Base-by-base conservation (phyloP, 2,888 invertebrate species). In the Monoplex corrugatus region DNA sequence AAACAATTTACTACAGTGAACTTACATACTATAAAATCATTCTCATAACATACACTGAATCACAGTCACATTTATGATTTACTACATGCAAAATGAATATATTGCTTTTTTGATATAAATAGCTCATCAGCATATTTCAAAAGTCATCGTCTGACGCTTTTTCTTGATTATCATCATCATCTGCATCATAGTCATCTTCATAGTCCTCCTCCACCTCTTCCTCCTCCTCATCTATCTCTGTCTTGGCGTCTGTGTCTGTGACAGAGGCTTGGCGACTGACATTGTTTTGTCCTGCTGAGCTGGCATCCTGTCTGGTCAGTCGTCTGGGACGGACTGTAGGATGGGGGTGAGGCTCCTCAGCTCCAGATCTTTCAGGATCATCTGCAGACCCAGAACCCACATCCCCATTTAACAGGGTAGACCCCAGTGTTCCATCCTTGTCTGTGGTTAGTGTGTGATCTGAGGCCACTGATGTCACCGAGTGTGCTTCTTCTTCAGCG, bases 111-210 rank as follows among this genome's bases (percentile, higher is more conserved):
- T 23, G 57, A 23, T 28, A 57, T 28, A 2, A 57, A 2, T 28
- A 2, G 3, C 8, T 68, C 68, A 68, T 50, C 50, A 50, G 10
- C 50, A 50, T 16, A 50, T 80, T 38, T 86, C 88, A 92, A 87
- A 92, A 92, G 57, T 92, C 91, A 89, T 92, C 92, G 85, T 92
- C 91, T 38, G 92, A 92, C 16, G 89, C 89, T 86, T 89, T 80
- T 43, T 90, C 90, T 35, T 89, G 88, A 28, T 83, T 88, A 23
- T 89, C 89, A 44, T 90, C 91, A n/a, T 92, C 89, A 87, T 88
- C 90, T 50, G 83, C 91, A 84, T 91, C 90, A 78, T 91, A 89
- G 50, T 90, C 90, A 86, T 90, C 91, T 50, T 92, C 91, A 89
- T 91, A 91, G 63, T 91, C 91, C 38, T 91, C 89, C n/a, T 90